Conservation (phyloP, 2,797 vertebrate genomes). For the Danionella dracula region DNA sequence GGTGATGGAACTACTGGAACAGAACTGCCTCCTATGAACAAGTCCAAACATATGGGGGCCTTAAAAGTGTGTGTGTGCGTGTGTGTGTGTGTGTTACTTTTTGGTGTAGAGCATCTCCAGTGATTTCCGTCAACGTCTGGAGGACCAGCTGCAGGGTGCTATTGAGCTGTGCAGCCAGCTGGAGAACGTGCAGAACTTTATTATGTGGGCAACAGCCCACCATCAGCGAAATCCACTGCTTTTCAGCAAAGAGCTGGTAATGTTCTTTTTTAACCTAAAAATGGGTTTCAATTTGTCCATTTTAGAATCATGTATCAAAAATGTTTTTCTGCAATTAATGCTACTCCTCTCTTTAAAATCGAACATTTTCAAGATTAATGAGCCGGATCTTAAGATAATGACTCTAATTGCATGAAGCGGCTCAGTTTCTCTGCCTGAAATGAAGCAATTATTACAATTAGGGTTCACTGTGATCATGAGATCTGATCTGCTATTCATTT, state of each 20-base stretch:
- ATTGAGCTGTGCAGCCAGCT: slow-evolving; percentile 88
- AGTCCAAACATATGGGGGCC: slow-evolving; percentile 46
- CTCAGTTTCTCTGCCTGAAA: slow-evolving; percentile 11
- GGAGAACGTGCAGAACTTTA: slow-evolving; percentile 93
- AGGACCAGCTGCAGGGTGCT: slow-evolving; percentile 87
- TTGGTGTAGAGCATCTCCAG: slow-evolving; percentile 81
- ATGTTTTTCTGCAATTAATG: too few species aligned
- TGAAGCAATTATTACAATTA: slow-evolving; percentile 17
- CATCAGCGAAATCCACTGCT: slow-evolving; percentile 88
- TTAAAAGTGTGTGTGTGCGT: slow-evolving; percentile 13
- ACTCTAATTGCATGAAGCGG: too few species aligned
- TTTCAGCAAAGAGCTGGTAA: slow-evolving; percentile 95
- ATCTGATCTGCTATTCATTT: slow-evolving; percentile 28
- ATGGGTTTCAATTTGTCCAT: too few species aligned
- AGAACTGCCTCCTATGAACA: slow-evolving; percentile 49
- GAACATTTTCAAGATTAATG: too few species aligned
- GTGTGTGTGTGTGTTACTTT: slow-evolving; percentile 8
- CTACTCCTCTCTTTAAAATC: too few species aligned
- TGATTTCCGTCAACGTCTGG: slow-evolving; percentile 84
- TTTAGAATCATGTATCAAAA: too few species aligned
- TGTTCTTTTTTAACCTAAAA: slow-evolving; percentile 20
- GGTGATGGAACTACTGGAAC: slow-evolving; percentile 42
- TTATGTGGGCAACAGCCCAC: slow-evolving; percentile 89
- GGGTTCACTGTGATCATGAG: neutral
- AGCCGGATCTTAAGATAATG: too few species aligned